A percentile compares a stretch with the other conserved stretches of the same genome.
Evolutionary conservation across 2,797 vertebrate species (phyloP).

Genomic region (Astyanax mexicanus): DNA sequence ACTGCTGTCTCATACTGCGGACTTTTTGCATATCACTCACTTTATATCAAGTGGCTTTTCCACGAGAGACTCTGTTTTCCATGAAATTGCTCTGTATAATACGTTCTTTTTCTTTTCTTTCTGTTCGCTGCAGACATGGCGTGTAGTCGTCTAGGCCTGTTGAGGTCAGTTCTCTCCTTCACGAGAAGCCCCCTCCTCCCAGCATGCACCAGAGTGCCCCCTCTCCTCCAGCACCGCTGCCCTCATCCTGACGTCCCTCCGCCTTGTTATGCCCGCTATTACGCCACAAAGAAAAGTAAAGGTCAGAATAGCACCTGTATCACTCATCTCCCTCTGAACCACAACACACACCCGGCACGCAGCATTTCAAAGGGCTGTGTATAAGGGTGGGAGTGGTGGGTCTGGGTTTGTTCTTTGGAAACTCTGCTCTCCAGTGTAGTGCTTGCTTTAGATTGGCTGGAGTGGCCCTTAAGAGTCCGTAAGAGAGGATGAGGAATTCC

Average conservation of each 20-base stretch:
- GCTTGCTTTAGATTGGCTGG: slow-evolving; percentile 56
- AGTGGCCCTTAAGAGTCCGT: slow-evolving; percentile 41
- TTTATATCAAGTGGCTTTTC: too few species aligned
- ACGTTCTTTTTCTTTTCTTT: slow-evolving; percentile 3
- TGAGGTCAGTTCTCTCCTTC: slow-evolving; percentile 66
- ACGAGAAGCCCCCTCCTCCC: slow-evolving; percentile 52
- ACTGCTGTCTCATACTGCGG: too few species aligned
- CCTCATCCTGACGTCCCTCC: slow-evolving; percentile 41
- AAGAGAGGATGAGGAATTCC: slow-evolving; percentile 35
- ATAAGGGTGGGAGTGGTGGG: slow-evolving; percentile 27
- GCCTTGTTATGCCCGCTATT: slow-evolving; percentile 70
- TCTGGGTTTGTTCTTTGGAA: slow-evolving; percentile 38
- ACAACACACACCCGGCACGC: neutral
- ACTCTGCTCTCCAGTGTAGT: slow-evolving; percentile 32
- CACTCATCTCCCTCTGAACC: slow-evolving; percentile 18
- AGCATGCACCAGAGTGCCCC: slow-evolving; percentile 43
- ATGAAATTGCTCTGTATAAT: too few species aligned
- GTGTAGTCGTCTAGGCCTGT: slow-evolving; percentile 71
- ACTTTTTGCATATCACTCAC: too few species aligned
- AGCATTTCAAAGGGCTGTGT: slow-evolving; percentile 39
- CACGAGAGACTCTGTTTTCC: too few species aligned
- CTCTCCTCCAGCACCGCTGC: slow-evolving; percentile 43
- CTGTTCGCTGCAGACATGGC: slow-evolving; percentile 71
- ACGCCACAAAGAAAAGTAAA: slow-evolving; percentile 94
- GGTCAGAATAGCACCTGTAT: slow-evolving; percentile 60